Evolutionary conservation across 2,113 vertebrate species (phyloP), one percentile per base, ranked within the genome.

Genomic region (Antechinus stuartii): DNA sequence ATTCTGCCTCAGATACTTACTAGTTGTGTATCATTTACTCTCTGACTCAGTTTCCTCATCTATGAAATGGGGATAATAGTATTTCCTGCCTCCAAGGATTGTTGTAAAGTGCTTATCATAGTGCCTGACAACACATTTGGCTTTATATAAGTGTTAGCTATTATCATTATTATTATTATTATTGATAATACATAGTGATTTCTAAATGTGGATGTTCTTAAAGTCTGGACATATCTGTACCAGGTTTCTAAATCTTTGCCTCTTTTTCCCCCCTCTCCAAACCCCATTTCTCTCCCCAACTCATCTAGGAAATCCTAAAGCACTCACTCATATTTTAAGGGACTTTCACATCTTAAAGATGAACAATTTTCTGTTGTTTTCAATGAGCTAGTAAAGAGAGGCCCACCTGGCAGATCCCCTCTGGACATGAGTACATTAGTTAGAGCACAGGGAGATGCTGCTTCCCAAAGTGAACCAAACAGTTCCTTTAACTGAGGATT

Each of bases 321-420:
- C 95, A 95, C 91, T 42, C 35, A 76, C 16, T 90, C 95, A 91
- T 96, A 95, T 97, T 97, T 97, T 91, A 96, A 92, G 49, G 49
- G 49, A 49, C 47, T 49, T 5, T 49, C 47, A 49, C 96, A 95
- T 97, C 97, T 97, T 91, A 96, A 92, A 96, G 84, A 97, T 42
- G 90, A 26, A 95, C 94, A 91, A 46, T 92, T 96, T 95, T 95
- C 68, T 96, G 97, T 93, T 94, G 95, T 95, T 92, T 97, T 55
- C 47, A 92, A 55, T 46, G 76, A 93, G 92, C 90, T 42, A 53
- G 89, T 95, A 35, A 91, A 93, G 84, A 95, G 94, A 97, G 92
- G 92, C n/a, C 93, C 95, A 96, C 61, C 8, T 16, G 56, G 94
- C 56, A 96, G 94, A 95, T 93, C 91, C 52, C 89, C 91, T 90